Evolutionary conservation across 1,140 invertebrate species (phyloP), one percentile per base, ranked within the genome.

Genomic region (Camponotus floridanus): DNA sequence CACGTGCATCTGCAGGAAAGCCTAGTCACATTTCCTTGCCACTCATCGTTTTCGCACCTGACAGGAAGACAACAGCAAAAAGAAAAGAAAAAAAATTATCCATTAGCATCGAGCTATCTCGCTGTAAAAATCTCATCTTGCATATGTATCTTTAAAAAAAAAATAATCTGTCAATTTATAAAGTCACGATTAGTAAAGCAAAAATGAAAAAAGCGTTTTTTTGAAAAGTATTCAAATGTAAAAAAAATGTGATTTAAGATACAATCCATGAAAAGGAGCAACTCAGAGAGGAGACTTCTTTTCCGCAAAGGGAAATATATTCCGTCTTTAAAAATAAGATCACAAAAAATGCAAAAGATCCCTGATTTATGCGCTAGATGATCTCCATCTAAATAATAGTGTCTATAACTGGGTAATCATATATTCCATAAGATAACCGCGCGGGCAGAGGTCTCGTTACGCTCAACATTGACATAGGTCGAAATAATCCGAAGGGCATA

Each of bases 41-140:
- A 15, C 39, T 87, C 21, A 4, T 18, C 73, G 78, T 55, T 68
- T 88, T 84, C 83, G 64, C 83, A 88, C 86, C 89, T 90, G 88
- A 86, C 89, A 90, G 86, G 78, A 90, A 87, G 67, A 18, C 59
- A 42, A 39, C 45, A 57, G 13, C 33, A 33, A n/a, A 51, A 51
- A 51, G 15, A 26, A 26, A 26, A 26, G 26, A 48, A 45, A 45
- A 45, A 45, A 45, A 45, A 13, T 4, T 3, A 15, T 8, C 59
- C 33, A 64, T 65, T 76, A 76, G 42, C 45, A 57, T 33, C 15
- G 45, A 13, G 13, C 33, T 64, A n/a, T 31, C 39, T 36, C 57
- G 11, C 26, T 26, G 11, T 62, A 62, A 64, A 33, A 31, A 9
- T 45, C 73, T 21, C 36, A 42, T 59, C 48, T 7, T 18, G 15